These are phyloP conservation scores for Hapalemur alaotrensis DNA, from an alignment of 2,797 vertebrate genomes.

Conservation along the genomic window DNA sequence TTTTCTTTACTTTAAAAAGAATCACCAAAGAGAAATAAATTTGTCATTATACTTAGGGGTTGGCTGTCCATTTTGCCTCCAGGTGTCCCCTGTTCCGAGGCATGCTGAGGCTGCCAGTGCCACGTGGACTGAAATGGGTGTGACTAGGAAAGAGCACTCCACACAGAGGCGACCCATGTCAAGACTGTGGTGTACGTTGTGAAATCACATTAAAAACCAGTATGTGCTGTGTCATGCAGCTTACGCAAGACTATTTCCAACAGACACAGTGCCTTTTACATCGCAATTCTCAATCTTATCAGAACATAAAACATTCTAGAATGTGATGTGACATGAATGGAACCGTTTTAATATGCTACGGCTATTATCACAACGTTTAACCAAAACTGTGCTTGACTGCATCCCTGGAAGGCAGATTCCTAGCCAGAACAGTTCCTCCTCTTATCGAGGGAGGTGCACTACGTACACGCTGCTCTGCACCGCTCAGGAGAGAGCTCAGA, in stretches of 20 bases:
- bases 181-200: background rate
- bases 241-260: background rate
- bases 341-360: background rate
- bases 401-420: background rate
- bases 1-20: background rate
- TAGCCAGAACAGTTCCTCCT: conserved; percentile 36
- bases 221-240: background rate
- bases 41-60: conserved; percentile 24
- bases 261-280: background rate
- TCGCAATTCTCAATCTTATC: conserved; percentile 10
- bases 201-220: conserved; percentile 23
- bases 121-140: background rate
- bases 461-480: background rate
- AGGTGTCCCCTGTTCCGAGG: conserved; percentile 49
- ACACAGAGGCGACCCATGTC: background rate
- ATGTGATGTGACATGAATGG: background rate
- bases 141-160: background rate
- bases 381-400: background rate
- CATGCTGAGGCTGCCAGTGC: background rate
- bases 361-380: background rate
- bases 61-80: conserved; percentile 26
- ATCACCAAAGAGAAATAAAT: conserved; percentile 22
- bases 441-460: background rate
- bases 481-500: conserved; percentile 56
- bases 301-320: background rate